Evolutionary conservation across 2,797 vertebrate species (phyloP).

Genomic region (Natrix natrix): DNA sequence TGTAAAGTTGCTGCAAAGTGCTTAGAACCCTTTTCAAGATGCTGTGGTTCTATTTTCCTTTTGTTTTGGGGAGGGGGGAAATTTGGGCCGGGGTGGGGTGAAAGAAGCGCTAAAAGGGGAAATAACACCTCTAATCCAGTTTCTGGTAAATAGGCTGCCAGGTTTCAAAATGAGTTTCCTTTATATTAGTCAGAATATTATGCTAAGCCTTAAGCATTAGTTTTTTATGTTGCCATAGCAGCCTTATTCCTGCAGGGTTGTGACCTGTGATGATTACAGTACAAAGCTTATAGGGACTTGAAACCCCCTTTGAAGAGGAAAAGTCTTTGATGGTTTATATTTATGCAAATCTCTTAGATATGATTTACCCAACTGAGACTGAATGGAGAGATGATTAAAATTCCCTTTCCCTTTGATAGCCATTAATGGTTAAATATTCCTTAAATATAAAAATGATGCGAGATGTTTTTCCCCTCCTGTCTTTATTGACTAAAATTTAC

Average conservation of each 20-base stretch:
- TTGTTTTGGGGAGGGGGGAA: slow-evolving; percentile 59
- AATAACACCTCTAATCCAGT: slow-evolving; percentile 86
- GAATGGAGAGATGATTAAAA: slow-evolving; percentile 99
- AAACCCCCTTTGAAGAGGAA: slow-evolving; percentile 99
- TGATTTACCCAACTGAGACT: slow-evolving; percentile 99
- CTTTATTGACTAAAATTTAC: slow-evolving; percentile 83
- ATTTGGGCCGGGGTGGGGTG: not conserved
- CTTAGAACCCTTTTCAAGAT: slow-evolving; percentile 77
- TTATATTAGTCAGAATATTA: slow-evolving; percentile 92
- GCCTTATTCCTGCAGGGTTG: slow-evolving; percentile 99
- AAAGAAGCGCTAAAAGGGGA: slow-evolving; percentile 78
- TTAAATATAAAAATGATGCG: slow-evolving; percentile 85
- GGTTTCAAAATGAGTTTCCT: slow-evolving; percentile 85
- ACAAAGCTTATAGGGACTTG: slow-evolving; percentile 99
- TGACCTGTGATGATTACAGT: slow-evolving; percentile 99
- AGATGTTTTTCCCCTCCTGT: slow-evolving; percentile 75
- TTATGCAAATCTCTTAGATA: slow-evolving; percentile 99
- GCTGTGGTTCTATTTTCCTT: slow-evolving; percentile 77
- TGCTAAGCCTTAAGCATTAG: slow-evolving; percentile 99
- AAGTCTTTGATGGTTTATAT: slow-evolving; percentile 99
- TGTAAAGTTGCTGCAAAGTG: slow-evolving; percentile 79
- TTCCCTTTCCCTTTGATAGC: slow-evolving; percentile 92
- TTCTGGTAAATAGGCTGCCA: slow-evolving; percentile 82
- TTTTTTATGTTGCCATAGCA: slow-evolving; percentile 99
- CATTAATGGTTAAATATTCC: slow-evolving; percentile 93